Conservation (phyloP, 1,140 invertebrate species). For the Drosophila baimaii region DNA sequence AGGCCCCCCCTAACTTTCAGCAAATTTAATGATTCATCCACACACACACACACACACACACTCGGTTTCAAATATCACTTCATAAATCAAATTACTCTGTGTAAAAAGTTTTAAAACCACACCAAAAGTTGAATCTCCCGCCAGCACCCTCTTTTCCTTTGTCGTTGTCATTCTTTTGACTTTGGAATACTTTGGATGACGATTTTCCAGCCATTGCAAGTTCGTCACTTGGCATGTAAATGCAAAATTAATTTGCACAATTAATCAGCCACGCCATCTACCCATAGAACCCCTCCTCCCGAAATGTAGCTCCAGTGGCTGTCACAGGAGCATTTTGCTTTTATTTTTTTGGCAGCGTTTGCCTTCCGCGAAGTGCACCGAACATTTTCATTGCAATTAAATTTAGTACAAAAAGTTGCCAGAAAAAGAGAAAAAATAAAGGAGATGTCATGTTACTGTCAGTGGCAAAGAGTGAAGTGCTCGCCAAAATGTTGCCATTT, state of each 20-base stretch:
- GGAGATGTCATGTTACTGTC: conserved; percentile 72
- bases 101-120: conserved; percentile 36
- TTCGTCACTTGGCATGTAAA: conserved; percentile 67
- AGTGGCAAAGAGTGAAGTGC: conserved; percentile 69
- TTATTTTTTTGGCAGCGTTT: conserved; percentile 22
- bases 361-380: conserved; percentile 36
- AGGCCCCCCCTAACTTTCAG: neutral
- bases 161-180: conserved; percentile 33
- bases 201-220: conserved; percentile 57
- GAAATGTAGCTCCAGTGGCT: conserved; percentile 16
- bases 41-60: neutral
- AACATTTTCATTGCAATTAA: conserved; percentile 80
- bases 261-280: conserved; percentile 69
- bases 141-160: conserved; percentile 3
- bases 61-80: conserved; percentile 16
- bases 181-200: conserved; percentile 32
- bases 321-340: conserved; percentile 47
- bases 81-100: conserved; percentile 42
- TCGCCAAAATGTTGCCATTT: conserved; percentile 81
- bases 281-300: neutral
- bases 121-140: conserved; percentile 4
- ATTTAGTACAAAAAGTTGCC: conserved; percentile 74
- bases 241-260: conserved; percentile 79
- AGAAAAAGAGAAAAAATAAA: conserved; percentile 45
- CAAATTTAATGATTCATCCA: conserved; percentile 6